Percentiles rank a stretch among this genome's conserved stretches.
Evolutionary conservation across 2,797 vertebrate species (phyloP).

Genomic region (Cryptoprocta ferox): DNA sequence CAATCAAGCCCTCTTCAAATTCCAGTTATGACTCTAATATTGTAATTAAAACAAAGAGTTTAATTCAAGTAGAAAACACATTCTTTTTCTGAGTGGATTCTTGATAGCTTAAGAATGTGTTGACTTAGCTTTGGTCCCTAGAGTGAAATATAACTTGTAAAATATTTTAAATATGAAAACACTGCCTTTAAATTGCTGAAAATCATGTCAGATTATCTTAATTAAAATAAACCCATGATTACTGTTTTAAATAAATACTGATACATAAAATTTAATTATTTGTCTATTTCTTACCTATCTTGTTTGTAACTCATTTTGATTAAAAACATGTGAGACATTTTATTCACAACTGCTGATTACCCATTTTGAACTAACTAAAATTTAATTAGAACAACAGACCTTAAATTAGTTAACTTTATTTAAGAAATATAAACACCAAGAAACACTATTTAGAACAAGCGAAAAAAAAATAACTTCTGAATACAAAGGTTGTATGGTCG

Average conservation of each 20-base stretch:
- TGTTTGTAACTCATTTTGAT: neutral
- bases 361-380: neutral
- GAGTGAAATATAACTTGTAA: neutral
- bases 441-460: neutral
- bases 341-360: neutral
- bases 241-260: neutral
- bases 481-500: neutral
- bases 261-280: neutral
- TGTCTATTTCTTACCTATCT: neutral
- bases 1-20: neutral
- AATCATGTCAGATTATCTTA: neutral
- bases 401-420: neutral
- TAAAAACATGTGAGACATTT: neutral
- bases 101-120: neutral
- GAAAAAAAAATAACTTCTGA: neutral
- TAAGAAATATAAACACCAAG: neutral
- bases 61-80: neutral
- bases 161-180: neutral
- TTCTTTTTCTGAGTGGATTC: neutral
- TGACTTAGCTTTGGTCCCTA: neutral
- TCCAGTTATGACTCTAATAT: neutral
- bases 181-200: neutral
- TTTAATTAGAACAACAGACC: neutral
- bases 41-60: neutral
- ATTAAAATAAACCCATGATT: neutral